A percentile compares a stretch with the other conserved stretches of the same genome.
Conservation (phyloP, 2,113 vertebrate species). For the Pachypanchax playfairii region DNA sequence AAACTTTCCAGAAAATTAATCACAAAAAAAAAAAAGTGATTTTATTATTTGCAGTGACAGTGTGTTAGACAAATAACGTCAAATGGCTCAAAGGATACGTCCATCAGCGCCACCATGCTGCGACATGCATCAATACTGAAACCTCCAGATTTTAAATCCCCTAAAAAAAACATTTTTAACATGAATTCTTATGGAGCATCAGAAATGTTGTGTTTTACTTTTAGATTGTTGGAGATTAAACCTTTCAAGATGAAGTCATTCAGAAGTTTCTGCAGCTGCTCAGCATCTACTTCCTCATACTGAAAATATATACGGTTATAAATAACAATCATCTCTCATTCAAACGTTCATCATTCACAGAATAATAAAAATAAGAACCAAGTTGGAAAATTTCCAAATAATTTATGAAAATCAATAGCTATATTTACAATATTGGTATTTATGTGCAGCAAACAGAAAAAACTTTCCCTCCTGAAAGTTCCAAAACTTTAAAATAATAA, state of each 20-base stretch:
- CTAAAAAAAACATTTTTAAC: too few species aligned
- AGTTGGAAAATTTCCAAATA: too few species aligned
- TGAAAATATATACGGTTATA: conserved; percentile 30
- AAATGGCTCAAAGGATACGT: conserved; percentile 71
- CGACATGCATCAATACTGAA: conserved; percentile 77
- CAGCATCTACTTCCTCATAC: conserved; percentile 73
- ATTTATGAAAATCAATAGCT: too few species aligned
- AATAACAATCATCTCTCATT: background rate
- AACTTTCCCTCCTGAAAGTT: too few species aligned
- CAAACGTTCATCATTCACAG: too few species aligned
- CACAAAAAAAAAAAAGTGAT: too few species aligned
- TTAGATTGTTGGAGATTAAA: conserved; percentile 3
- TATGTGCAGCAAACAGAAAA: too few species aligned
- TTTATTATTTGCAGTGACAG: background rate
- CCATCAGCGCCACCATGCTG: conserved; percentile 80
- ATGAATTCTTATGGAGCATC: background rate
- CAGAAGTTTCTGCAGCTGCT: conserved; percentile 71
- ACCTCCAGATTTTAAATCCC: conserved; percentile 54
- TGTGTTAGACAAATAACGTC: too few species aligned
- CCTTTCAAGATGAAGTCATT: conserved; percentile 65
- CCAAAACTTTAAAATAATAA: too few species aligned
- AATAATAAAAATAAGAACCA: too few species aligned
- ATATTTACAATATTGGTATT: too few species aligned
- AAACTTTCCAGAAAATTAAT: too few species aligned
- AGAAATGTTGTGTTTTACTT: background rate